Percentiles rank a stretch among this genome's conserved stretches.
These are phyloP conservation scores for Aradophagus sp. DNA, from an alignment of 1,140 invertebrate genomes.

Conservation along the genomic window DNA sequence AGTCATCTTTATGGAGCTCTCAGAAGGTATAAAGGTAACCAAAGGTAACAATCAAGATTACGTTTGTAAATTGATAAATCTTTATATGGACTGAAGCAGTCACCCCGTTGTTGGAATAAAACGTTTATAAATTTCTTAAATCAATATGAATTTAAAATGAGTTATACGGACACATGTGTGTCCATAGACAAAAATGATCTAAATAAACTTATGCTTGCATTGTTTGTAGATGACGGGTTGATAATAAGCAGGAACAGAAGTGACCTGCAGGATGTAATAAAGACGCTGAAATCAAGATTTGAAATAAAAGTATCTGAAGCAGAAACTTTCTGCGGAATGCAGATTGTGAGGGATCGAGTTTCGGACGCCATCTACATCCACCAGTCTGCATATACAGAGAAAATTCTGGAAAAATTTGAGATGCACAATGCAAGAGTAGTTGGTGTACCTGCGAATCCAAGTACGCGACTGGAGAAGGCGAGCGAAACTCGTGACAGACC, in stretches of 20 bases:
- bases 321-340: constrained; percentile 31
- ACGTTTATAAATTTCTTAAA: no score
- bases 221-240: constrained; percentile 40
- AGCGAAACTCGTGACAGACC: constrained; percentile 28
- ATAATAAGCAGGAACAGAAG: constrained; percentile 26
- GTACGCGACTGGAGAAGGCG: constrained; percentile 1
- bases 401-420: constrained; percentile 21
- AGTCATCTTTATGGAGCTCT: no score
- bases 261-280: background rate
- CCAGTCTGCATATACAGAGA: constrained; percentile 16
- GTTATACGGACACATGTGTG: no score
- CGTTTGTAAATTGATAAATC: no score
- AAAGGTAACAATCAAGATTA: no score
- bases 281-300: constrained; percentile 1
- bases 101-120: no score
- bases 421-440: constrained; percentile 18
- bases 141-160: no score
- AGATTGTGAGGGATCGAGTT: constrained; percentile 19
- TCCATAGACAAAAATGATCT: no score
- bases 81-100: no score
- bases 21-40: no score
- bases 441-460: constrained; percentile 23
- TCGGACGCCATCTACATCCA: constrained; percentile 13
- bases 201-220: no score
- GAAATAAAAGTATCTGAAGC: constrained; percentile 4